Evolutionary conservation across 2,888 invertebrate species (phyloP), one percentile per base, ranked within the genome.

Genomic region (Ommatoiulus sabulosus): DNA sequence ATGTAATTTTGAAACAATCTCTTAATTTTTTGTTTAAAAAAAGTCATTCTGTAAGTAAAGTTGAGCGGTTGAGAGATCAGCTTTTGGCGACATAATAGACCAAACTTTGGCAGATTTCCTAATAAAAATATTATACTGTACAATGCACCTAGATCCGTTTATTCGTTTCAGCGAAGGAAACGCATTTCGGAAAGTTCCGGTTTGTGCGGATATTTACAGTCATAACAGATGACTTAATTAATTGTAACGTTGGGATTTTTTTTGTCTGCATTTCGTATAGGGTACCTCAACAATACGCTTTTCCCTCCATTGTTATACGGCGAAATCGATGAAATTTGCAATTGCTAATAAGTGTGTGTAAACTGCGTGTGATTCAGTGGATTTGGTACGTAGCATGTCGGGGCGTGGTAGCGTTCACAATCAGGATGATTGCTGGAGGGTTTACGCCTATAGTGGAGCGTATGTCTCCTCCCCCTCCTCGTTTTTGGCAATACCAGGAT

Each of bases 301-400:
- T 63, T n/a, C n/a, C 57, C n/a, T 63, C 57, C n/a, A 63, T 63
- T 63, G 57, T 63, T 17, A 17, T n/a, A 5, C 3, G 1, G n/a
- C 5, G n/a, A 63, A 63, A 63, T 63, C 57, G 57, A 63, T 63
- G 57, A 63, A 63, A 63, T 63, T 63, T 63, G 17, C 57, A n/a
- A 63, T 63, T 63, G 57, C 57, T 63, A 63, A 63, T 63, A 63
- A 63, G 57, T 63, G 57, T 63, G 57, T 63, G 57, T 63, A 63
- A 63, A 63, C 57, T 63, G 57, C 57, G 57, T 63, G 57, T 63
- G 57, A 63, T 63, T 63, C 57, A 63, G 57, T 63, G 57, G 57
- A n/a, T n/a, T 63, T 63, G 57, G 57, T 6, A 46, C 57, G 17
- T 63, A n/a, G 57, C n/a, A 63, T 63, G 57, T 63, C 5, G 57